Evolutionary conservation across 2,888 invertebrate species (phyloP).

Genomic region (Calameuta idolon): DNA sequence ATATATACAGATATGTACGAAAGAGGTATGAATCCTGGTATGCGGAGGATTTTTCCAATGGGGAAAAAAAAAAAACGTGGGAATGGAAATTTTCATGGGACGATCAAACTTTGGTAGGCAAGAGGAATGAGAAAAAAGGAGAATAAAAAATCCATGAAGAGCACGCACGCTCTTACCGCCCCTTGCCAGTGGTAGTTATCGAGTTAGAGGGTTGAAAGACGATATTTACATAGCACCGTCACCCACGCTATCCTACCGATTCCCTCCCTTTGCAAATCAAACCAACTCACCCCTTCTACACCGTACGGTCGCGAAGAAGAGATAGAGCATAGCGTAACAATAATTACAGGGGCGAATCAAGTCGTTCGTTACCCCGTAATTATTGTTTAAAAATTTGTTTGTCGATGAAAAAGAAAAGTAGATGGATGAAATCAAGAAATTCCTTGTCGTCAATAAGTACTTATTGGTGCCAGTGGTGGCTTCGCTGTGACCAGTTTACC

Average conservation of each 20-base stretch:
- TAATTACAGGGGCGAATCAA: not conserved
- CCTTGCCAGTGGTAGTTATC: slow-evolving; percentile 12
- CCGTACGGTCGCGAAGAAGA: not conserved
- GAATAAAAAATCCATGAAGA: slow-evolving; percentile 5
- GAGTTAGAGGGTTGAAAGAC: slow-evolving; percentile 24
- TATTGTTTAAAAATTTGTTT: not conserved
- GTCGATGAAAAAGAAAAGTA: not conserved
- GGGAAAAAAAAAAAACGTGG: slow-evolving; percentile 7
- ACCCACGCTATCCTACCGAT: not conserved
- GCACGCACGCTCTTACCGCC: not conserved
- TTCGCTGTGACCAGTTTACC: not conserved
- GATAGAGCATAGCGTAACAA: not conserved
- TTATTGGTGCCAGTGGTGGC: not conserved
- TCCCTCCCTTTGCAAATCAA: not conserved
- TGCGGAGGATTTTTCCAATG: not conserved
- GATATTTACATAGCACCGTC: slow-evolving; percentile 22
- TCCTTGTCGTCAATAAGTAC: not conserved
- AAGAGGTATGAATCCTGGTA: not conserved
- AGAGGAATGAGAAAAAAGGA: not conserved
- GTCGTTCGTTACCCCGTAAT: not conserved
- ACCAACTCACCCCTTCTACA: not conserved
- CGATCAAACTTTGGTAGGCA: slow-evolving; percentile 1
- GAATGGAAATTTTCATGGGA: not conserved
- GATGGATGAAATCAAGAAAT: not conserved
- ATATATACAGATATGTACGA: not conserved